A percentile compares a stretch with the other conserved stretches of the same genome.
Conservation (phyloP, 2,797 vertebrate species). For the Micropoecilia bifurca region DNA sequence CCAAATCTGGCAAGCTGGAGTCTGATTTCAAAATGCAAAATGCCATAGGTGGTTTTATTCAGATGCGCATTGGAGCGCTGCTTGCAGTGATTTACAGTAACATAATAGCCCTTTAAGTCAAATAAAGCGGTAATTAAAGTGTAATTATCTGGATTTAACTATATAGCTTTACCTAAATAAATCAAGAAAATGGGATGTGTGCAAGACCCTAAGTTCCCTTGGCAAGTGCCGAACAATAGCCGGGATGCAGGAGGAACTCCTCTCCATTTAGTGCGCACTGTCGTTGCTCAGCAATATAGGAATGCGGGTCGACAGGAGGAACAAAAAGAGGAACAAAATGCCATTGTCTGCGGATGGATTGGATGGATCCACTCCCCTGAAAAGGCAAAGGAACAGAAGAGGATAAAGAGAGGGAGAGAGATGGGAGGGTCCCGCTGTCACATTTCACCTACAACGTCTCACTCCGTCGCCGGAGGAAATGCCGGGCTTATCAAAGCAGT, state of each 20-base stretch:
- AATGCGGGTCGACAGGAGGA: constrained; percentile 87
- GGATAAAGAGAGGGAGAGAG: constrained; percentile 68
- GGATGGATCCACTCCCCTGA: constrained; percentile 83
- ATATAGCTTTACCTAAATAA: constrained; percentile 81
- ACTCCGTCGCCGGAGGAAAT: constrained; percentile 79
- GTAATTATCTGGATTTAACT: constrained; percentile 69
- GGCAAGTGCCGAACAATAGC: constrained; percentile 76
- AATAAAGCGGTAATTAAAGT: constrained; percentile 69
- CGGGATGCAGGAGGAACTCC: constrained; percentile 75
- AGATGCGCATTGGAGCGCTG: not conserved
- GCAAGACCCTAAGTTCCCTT: constrained; percentile 67
- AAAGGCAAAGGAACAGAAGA: constrained; percentile 63
- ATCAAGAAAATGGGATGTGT: constrained; percentile 74
- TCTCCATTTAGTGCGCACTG: constrained; percentile 79
- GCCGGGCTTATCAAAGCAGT: constrained; percentile 77
- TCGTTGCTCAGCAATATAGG: constrained; percentile 83
- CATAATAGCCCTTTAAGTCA: constrained; percentile 69
- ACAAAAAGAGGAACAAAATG: constrained; percentile 92
- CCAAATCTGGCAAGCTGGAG: not conserved
- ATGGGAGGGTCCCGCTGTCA: constrained; percentile 85
- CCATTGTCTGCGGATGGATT: constrained; percentile 88
- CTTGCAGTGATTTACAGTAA: constrained; percentile 77
- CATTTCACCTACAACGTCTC: constrained; percentile 81
- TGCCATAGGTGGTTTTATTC: constrained; percentile 8
- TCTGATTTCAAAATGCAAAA: not conserved